A percentile compares a stretch with the other conserved stretches of the same genome.
phyloP scores from a whole-genome alignment of 2,797 vertebrate species.

The Eospalax fontanierii region DNA sequence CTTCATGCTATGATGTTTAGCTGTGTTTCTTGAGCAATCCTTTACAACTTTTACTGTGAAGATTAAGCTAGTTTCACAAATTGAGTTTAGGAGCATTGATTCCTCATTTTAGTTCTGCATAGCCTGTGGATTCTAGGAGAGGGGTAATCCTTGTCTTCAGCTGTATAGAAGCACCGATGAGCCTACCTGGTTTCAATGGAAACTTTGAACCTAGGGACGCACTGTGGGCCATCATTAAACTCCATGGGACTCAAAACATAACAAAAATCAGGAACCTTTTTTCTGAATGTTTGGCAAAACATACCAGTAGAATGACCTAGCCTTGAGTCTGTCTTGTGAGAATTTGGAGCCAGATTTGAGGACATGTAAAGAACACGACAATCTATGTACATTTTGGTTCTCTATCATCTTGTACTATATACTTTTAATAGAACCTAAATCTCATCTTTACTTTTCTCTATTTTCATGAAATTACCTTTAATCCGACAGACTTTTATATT shows the following conservation, averaged over 20 bases:
- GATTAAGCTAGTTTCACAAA: not conserved
- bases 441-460: conserved; percentile 26
- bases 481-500: conserved; percentile 42
- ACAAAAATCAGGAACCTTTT: not conserved
- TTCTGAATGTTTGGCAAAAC: not conserved
- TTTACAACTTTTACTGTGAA: not conserved
- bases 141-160: not conserved
- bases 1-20: not conserved
- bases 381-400: not conserved
- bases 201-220: not conserved
- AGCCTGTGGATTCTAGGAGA: not conserved
- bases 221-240: too few relatives aligned
- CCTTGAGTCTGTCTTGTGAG: not conserved
- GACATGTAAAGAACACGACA: not conserved
- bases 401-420: not conserved
- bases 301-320: conserved; percentile 14
- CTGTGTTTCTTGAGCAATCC: not conserved
- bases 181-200: not conserved
- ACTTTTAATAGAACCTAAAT: conserved; percentile 23
- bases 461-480: not conserved
- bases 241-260: not conserved
- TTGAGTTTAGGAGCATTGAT: not conserved
- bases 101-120: not conserved
- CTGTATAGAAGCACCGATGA: rapidly evolving
- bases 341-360: too few relatives aligned